phyloP scores from a whole-genome alignment of 2,113 vertebrate genomes.

The Columba janthina region DNA sequence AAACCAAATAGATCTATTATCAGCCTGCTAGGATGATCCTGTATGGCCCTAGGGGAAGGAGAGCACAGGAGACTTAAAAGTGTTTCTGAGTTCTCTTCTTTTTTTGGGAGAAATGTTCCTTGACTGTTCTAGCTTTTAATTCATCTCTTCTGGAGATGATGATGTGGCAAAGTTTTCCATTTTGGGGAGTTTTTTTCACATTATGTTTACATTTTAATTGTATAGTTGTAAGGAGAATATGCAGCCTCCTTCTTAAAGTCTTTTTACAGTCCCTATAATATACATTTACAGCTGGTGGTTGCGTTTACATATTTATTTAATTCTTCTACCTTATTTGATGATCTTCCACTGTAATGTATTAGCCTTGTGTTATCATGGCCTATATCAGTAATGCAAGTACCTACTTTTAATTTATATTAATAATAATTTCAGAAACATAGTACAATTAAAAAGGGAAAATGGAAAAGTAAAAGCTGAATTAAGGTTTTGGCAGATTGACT shows the following conservation, averaged over 20 bases:
- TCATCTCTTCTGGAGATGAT: fast-evolving
- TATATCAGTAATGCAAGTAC: not conserved
- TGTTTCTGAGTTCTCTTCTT: not conserved
- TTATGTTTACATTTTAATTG: not conserved
- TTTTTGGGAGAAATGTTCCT: not conserved
- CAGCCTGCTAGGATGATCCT: not conserved
- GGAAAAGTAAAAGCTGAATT: not conserved
- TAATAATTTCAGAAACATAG: not conserved
- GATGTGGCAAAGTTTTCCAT: not conserved
- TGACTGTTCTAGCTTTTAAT: not conserved
- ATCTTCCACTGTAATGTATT: not conserved
- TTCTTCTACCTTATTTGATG: not conserved
- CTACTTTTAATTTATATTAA: not conserved
- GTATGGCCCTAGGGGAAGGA: not conserved
- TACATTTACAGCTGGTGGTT: not conserved
- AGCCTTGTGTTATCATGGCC: not conserved
- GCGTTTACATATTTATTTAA: not conserved
- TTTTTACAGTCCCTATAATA: not conserved
- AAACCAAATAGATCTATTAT: not conserved
- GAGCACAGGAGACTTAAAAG: not conserved
- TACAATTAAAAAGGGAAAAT: not conserved
- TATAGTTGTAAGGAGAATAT: not conserved
- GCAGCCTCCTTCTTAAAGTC: not conserved
- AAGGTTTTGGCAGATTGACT: not conserved
- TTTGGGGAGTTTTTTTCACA: not conserved